Evolutionary conservation across 1,140 invertebrate genomes (phyloP).

Genomic region (Hylaeus volcanicus): DNA sequence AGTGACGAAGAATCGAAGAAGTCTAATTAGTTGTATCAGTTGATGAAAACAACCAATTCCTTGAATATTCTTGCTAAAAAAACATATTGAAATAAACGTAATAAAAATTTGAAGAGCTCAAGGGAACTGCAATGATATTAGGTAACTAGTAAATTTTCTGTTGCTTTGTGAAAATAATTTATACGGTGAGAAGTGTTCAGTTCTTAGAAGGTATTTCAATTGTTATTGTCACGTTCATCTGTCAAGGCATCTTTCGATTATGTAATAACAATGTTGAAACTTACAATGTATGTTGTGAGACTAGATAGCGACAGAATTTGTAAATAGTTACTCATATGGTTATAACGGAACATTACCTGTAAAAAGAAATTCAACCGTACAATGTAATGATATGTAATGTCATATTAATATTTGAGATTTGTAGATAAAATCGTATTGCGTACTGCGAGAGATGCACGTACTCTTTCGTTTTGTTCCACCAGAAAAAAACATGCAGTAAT

Average conservation of each 20-base stretch:
- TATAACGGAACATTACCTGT: conserved; percentile 8
- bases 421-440: conserved; percentile 23
- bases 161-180: neutral
- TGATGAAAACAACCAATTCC: neutral
- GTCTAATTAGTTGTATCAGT: neutral
- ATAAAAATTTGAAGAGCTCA: neutral
- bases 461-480: conserved; percentile 3
- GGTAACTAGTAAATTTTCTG: neutral
- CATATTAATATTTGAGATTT: conserved; percentile 29
- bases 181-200: neutral
- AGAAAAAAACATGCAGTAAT: no score
- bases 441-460: neutral
- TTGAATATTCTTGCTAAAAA: neutral
- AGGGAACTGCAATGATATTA: neutral
- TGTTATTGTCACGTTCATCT: conserved; percentile 15
- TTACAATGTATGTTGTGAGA: conserved; percentile 35
- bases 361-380: conserved; percentile 29
- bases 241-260: conserved; percentile 18
- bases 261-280: conserved; percentile 19
- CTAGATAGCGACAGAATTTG: conserved; percentile 58
- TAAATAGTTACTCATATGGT: conserved; percentile 52
- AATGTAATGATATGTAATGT: conserved; percentile 25
- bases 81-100: neutral
- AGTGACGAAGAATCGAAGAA: neutral
- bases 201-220: conserved; percentile 1